Base-by-base conservation (phyloP, 92 coral and sea anemone genomes). In the Pocillopora meandrina region DNA sequence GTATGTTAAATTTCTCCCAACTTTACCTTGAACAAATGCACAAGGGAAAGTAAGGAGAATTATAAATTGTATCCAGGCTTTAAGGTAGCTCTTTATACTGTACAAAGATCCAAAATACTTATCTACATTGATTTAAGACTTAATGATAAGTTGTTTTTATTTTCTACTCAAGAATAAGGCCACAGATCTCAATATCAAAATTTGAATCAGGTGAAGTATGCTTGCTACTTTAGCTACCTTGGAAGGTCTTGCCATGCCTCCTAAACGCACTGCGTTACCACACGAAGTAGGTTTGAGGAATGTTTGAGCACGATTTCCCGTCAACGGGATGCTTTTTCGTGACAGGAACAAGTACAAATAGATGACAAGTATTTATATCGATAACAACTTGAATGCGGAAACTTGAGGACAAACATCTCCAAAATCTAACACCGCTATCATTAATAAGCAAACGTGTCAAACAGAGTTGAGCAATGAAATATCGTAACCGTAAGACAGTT, bases 51-150 rank as follows among this genome's bases (percentile, higher is more conserved):
- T 14, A 19, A 75, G 26, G 35, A 55, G 23, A 79, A 65, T 52
- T 23, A 12, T 5, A 69, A 70, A 19, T 59, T 34, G 58, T 12
- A 31, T 52, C 75, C 57, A 52, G 56, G 66, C 76, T 72, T 47
- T 21, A 36, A 23, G 63, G 78, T 13, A 33, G 74, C 18, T 69
- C 7, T 19, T 3, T 33, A 59, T 82, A 71, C 78, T 82, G 86
- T 82, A 82, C 86, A 82, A 42, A 21, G 71, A n/a, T 55, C 21
- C 42, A 55, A 61, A 82, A 81, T 59, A 82, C 65, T 17, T 82
- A 71, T 82, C 78, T 82, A 82, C 79, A 82, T 52, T 31, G 68
- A 42, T 60, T 71, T 71, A 82, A 26, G 60, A 52, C 19, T 74
- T 74, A 18, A 33, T 15, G 74, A 69, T 13, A 33, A 69, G 74